These are phyloP conservation scores for Eucidaris tribuloides DNA, from an alignment of 35 echinoderm and acorn worm genomes.

Conservation along the genomic window DNA sequence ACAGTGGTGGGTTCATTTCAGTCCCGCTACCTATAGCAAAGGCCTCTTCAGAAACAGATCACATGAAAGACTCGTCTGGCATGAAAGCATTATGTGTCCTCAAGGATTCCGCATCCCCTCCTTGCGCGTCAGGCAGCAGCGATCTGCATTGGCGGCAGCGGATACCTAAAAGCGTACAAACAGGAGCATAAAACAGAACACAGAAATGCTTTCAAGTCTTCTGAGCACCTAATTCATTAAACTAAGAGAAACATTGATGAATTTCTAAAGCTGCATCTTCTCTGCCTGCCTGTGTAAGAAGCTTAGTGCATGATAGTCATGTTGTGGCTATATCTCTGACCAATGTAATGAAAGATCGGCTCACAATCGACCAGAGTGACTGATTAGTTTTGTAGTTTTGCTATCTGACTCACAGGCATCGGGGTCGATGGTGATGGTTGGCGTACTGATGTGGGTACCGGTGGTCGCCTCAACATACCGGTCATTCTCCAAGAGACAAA, in stretches of 20 bases:
- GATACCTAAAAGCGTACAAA: constrained; percentile 66
- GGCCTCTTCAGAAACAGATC: constrained; percentile 71
- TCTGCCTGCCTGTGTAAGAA: constrained; percentile 79
- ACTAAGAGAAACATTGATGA: constrained; percentile 89
- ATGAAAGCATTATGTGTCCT: constrained; percentile 93
- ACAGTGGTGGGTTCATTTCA: too few relatives aligned
- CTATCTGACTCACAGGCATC: too few relatives aligned
- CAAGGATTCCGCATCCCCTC: constrained; percentile 82
- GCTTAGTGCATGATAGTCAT: constrained; percentile 94
- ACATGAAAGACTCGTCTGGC: constrained; percentile 78
- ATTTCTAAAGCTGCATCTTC: constrained; percentile 94
- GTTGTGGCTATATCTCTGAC: constrained; percentile 82
- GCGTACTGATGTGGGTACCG: too few relatives aligned
- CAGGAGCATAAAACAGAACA: constrained; percentile 95
- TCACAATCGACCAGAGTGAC: too few relatives aligned
- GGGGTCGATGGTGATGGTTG: too few relatives aligned
- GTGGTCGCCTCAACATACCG: too few relatives aligned
- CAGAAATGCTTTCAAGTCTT: constrained; percentile 92
- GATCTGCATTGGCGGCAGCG: constrained; percentile 84
- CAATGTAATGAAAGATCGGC: too few relatives aligned
- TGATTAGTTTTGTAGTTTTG: too few relatives aligned
- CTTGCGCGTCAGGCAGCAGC: constrained; percentile 81
- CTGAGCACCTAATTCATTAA: constrained; percentile 90
- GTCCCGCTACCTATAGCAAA: constrained; percentile 88
- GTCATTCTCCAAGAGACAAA: constrained; percentile 87